Evolutionary conservation across 2,888 invertebrate species (phyloP).

Genomic region (Amblyjoppa fuscipennis): DNA sequence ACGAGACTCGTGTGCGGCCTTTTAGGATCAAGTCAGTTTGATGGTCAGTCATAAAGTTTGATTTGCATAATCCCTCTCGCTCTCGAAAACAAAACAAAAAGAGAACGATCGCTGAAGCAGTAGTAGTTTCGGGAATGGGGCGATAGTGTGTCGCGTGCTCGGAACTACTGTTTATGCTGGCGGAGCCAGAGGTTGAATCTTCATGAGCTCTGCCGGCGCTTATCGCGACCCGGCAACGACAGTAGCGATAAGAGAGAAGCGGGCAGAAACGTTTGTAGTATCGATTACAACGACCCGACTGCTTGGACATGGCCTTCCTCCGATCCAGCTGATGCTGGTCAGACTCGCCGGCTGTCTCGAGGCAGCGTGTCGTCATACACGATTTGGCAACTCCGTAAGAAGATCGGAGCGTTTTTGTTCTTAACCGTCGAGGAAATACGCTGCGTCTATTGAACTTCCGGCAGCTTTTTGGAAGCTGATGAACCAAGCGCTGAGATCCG

Average conservation of each 20-base stretch:
- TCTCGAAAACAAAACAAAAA: background rate
- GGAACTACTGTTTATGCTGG: conserved; percentile 21
- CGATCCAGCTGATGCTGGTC: conserved; percentile 11
- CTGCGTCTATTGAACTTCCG: background rate
- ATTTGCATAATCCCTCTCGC: background rate
- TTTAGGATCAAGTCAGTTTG: background rate
- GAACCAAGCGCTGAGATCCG: background rate
- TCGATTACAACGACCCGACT: conserved; percentile 32
- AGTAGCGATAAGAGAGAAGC: conserved; percentile 38
- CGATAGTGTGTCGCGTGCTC: conserved; percentile 3
- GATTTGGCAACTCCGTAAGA: background rate
- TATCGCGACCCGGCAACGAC: conserved; percentile 40
- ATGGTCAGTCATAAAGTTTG: conserved; percentile 1
- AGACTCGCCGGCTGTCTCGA: background rate
- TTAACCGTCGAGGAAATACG: background rate
- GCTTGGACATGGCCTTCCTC: conserved; percentile 11
- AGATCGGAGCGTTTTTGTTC: background rate
- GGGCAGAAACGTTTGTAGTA: conserved; percentile 25
- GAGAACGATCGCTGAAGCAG: background rate
- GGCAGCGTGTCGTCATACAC: background rate
- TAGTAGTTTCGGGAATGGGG: background rate
- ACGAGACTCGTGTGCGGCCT: background rate
- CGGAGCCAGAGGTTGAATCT: conserved; percentile 23
- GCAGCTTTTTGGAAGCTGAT: background rate
- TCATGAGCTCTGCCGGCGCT: conserved; percentile 12